Evolutionary conservation across 1,140 invertebrate genomes (phyloP), one percentile per base, ranked within the genome.

Genomic region (Homalodisca vitripennis): DNA sequence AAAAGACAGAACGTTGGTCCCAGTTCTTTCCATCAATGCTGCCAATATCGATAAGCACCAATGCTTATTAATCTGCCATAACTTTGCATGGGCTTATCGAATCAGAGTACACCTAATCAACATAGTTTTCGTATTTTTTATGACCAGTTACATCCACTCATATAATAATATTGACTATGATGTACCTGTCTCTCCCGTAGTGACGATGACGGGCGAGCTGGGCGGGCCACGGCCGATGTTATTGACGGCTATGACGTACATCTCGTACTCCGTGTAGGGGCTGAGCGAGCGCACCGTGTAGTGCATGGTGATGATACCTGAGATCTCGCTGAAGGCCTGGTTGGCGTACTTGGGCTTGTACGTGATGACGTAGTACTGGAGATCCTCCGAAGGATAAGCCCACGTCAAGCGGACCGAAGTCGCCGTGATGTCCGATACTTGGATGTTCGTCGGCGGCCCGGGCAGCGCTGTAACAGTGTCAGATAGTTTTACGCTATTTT

Each of bases 161-260:
- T n/a, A n/a, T n/a, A n/a, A n/a, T n/a, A n/a, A n/a, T n/a, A n/a
- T n/a, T n/a, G n/a, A n/a, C n/a, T n/a, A n/a, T n/a, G n/a, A n/a
- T n/a, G n/a, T n/a, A 97, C 95, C 94, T 86, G 94, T 92, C 88
- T 98, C 95, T 77, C 95, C 94, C 55, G 96, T 99, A 67, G 94
- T 97, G 74, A 97, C 91, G 73, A 92, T 88, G 20, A 91, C 89
- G 0, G 95, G 88, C 26, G 87, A 83, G 74, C 94, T 97, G 0
- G 93, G 89, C 32, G 89, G 87, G 65, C 97, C 94, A 72, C 94
- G 85, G 41, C 97, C 97, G 74, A 97, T 92, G 76, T 89, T 91
- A 82, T 97, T 98, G 20, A 96, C 94, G 20, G 95, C 96, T 71
- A 95, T 91, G 68, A 99, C 93, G 79, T 91, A 93, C 83, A 99